phyloP scores from a whole-genome alignment of 35 echinoderm and acorn worm genomes.

The Ophiothrix spiculata region DNA sequence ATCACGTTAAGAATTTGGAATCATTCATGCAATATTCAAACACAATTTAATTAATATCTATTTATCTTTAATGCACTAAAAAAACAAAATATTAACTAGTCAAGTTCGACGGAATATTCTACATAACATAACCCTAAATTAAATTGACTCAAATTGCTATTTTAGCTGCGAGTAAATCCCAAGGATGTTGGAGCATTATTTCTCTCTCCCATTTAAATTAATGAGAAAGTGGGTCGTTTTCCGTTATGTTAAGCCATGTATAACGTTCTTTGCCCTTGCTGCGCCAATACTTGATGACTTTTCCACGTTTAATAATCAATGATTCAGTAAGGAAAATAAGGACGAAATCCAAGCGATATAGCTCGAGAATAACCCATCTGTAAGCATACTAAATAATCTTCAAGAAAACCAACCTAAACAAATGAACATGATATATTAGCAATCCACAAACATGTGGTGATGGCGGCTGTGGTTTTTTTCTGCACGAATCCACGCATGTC shows the following conservation, averaged over 20 bases:
- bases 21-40: too few relatives aligned
- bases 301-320: conserved; percentile 14
- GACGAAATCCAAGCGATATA: not conserved
- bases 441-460: not conserved
- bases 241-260: conserved; percentile 15
- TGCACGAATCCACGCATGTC: not conserved
- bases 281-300: not conserved
- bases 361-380: conserved; percentile 3
- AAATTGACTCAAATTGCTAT: not conserved
- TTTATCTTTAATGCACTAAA: too few relatives aligned
- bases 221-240: conserved; percentile 12
- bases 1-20: too few relatives aligned
- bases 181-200: not conserved
- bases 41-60: too few relatives aligned
- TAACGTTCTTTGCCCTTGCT: conserved; percentile 8
- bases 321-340: not conserved
- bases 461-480: not conserved
- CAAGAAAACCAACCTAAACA: not conserved
- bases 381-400: not conserved
- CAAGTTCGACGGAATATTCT: not conserved
- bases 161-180: not conserved
- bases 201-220: conserved; percentile 8
- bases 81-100: too few relatives aligned
- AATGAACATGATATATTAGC: not conserved
- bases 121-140: not conserved